A percentile compares a stretch with the other conserved stretches of the same genome.
Conservation (phyloP, 2,113 vertebrate genomes). For the Gnathonemus longibarbis region DNA sequence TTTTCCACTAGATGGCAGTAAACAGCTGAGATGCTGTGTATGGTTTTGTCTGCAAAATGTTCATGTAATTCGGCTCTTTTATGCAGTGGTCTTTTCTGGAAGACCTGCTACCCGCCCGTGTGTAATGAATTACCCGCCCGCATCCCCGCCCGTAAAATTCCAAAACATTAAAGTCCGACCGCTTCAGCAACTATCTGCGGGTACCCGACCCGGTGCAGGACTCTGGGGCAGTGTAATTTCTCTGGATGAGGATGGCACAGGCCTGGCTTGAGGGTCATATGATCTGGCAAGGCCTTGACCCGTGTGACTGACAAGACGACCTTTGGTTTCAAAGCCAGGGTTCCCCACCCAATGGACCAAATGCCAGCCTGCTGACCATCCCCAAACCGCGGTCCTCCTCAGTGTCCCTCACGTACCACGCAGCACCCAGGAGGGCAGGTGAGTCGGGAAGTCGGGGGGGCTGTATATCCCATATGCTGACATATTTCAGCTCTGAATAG, state of each 20-base stretch:
- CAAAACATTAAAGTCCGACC: too few relatives aligned
- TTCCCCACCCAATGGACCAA: constrained; percentile 77
- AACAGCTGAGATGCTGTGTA: constrained; percentile 15
- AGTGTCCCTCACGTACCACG: constrained; percentile 74
- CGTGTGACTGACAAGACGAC: neutral
- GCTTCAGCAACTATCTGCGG: too few relatives aligned
- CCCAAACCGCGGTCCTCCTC: constrained; percentile 93
- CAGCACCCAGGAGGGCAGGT: constrained; percentile 76
- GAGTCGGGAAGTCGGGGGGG: constrained; percentile 30
- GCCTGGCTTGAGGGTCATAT: neutral
- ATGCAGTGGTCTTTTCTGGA: neutral
- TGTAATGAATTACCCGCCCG: too few relatives aligned
- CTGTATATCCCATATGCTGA: neutral
- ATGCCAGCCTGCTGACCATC: constrained; percentile 76
- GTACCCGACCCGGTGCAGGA: too few relatives aligned
- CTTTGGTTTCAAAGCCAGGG: constrained; percentile 65
- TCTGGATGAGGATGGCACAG: neutral
- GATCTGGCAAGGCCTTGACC: neutral
- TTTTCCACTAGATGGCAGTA: constrained; percentile 53
- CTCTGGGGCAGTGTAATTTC: neutral
- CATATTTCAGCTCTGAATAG: neutral
- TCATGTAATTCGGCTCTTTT: constrained; percentile 13
- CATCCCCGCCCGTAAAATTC: too few relatives aligned
- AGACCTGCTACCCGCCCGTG: neutral
- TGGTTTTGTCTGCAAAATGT: neutral